Base-by-base conservation (phyloP, 2,888 invertebrate genomes). In the Leistus spinibarbis region DNA sequence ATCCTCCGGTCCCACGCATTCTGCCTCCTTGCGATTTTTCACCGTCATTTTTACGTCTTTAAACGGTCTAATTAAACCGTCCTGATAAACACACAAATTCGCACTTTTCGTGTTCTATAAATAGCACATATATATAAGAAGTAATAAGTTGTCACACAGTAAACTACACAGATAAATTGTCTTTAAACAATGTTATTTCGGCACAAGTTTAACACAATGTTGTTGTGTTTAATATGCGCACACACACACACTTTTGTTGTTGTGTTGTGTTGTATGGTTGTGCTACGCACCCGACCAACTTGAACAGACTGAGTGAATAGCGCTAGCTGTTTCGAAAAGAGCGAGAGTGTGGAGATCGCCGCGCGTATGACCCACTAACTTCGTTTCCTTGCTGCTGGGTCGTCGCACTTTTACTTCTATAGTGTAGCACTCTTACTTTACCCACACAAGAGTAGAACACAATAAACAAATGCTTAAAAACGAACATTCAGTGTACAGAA, bases 21-120 rank as follows among this genome's bases (percentile, higher is more conserved):
- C 83, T 24, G 87, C 87, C 79, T 88, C 87, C 81, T 88, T 88
- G 79, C 87, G 87, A 82, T 89, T 88, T 82, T 89, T 88, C 77
- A 89, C 88, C 79, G 88, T 88, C 88, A 89, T 89, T 80, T 80
- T 82, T 70, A 17, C 54, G 67, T 73, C 57, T 57, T 40, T 40
- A 40, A 40, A 40, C 40, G 40, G 40, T 40, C 40, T 13, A 40
- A 40, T 0, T 13, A 40, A 40, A 40, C 40, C 13, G 40, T 40
- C 7, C 40, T 13, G 40, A 10, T 1, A 40, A 40, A 40, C 40
- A 10, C 40, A 40, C 40, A 40, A 40, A 13, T 40, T n/a, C n/a
- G n/a, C 40, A 40, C 40, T 40, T 40, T 40, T 40, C 40, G 40
- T 40, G 40, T 40, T 40, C 40, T 57, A 22, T 9, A 53, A 22